phyloP scores from a whole-genome alignment of 2,797 vertebrate genomes.

The Pristis pectinata region DNA sequence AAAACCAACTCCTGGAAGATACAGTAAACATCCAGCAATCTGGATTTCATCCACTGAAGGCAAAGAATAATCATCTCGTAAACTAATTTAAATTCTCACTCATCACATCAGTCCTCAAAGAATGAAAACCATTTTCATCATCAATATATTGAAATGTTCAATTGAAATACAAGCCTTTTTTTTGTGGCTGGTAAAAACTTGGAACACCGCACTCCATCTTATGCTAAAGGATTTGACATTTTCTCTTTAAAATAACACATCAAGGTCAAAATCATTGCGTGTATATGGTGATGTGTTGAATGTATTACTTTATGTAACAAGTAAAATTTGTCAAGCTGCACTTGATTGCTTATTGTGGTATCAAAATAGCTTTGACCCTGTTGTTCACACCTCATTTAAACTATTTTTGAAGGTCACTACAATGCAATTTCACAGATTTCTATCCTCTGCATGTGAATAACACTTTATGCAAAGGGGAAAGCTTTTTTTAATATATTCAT shows the following conservation, averaged over 20 bases:
- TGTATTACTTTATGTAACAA: slow-evolving; percentile 29
- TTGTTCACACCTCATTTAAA: not conserved
- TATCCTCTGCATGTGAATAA: not conserved
- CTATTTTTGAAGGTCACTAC: slow-evolving; percentile 26
- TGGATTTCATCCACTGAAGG: not conserved
- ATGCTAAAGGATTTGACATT: not conserved
- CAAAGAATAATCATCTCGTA: not conserved
- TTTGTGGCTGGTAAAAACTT: not conserved
- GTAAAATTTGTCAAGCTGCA: not conserved
- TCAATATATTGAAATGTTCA: not conserved
- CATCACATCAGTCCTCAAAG: not conserved
- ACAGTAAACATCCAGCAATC: not conserved
- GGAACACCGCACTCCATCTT: not conserved
- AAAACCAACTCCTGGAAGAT: not conserved
- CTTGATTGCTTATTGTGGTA: not conserved
- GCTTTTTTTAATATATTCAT: not conserved
- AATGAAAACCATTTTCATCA: not conserved
- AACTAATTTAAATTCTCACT: not conserved
- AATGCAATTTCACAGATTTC: not conserved
- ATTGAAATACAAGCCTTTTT: not conserved
- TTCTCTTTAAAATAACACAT: slow-evolving; percentile 4
- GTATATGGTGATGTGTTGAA: not conserved
- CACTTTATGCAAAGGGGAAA: not conserved
- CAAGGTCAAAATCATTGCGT: slow-evolving; percentile 26
- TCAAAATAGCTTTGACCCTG: not conserved